Evolutionary conservation across 2,797 vertebrate genomes (phyloP), one percentile per base, ranked within the genome.

Genomic region (Odontamblyopus lacepedii): DNA sequence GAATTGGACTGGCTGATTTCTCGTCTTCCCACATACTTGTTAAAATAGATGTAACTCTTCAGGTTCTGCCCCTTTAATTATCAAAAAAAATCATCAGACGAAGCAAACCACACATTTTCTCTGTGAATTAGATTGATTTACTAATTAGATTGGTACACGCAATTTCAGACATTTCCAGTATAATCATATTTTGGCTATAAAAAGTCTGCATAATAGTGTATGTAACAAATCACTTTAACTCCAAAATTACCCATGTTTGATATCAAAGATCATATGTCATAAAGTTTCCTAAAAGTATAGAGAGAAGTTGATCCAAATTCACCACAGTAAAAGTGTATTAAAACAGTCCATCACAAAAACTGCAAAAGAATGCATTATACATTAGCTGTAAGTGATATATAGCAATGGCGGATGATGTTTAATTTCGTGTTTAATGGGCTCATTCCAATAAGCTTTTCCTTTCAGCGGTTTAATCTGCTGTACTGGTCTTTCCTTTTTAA

Each of bases 371-470:
- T 76, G 72, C 71, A 75, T 87, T 75, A 76, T 76, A 73, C 69
- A 75, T 76, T 73, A 80, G 50, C 71, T 76, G 78, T 73, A 66
- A 61, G 70, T 85, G 76, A 78, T 74, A 69, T 83, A 78, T 73
- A 71, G 78, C 71, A 64, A 57, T 63, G 79, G 68, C 12, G 51
- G 69, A 76, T 72, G 41, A 48, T 76, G 73, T 77, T 88, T 84
- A 85, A 87, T 82, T 85, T 83, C 66, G 71, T 65, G 76, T 85
- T 89, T 83, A 89, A 88, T 85, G 77, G 81, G 71, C 80, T 77
- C 38, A 77, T 85, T 83, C 78, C 79, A 80, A 80, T 80, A 75
- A 76, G 29, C 55, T 32, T 53, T 15, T 55, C 72, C 70, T 72
- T 35, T 16, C 32, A 59, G 63, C 63, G 15, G 38, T 85, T 85